Percentiles rank a stretch among this genome's conserved stretches.
These are phyloP conservation scores for Alauda arvensis DNA, from an alignment of 2,797 vertebrate species.

Conservation along the genomic window DNA sequence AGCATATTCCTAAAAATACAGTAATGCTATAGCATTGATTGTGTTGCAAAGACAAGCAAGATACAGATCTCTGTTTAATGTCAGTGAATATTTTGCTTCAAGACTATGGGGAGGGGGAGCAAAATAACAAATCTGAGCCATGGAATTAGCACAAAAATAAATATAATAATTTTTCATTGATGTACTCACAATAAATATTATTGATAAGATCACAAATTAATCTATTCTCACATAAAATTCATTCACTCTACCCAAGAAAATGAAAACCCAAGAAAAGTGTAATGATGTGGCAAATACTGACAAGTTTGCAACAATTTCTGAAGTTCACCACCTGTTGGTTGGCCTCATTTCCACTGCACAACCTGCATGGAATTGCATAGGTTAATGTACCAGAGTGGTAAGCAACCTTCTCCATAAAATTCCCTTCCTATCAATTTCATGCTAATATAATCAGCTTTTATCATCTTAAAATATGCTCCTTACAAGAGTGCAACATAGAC, in stretches of 20 bases:
- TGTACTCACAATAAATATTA: background rate
- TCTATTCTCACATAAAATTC: background rate
- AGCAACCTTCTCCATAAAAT: background rate
- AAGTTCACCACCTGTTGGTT: background rate
- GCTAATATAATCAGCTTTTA: background rate
- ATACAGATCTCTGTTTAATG: background rate
- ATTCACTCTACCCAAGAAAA: background rate
- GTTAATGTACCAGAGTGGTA: background rate
- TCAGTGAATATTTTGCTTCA: background rate
- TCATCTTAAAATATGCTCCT: background rate
- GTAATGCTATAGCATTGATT: background rate
- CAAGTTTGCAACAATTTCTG: background rate
- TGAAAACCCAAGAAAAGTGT: background rate
- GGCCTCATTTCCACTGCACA: background rate
- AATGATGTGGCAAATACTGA: background rate
- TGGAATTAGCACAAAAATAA: background rate
- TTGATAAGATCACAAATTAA: background rate
- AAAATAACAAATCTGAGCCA: background rate
- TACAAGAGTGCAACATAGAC: background rate
- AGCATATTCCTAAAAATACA: background rate
- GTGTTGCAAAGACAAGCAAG: background rate
- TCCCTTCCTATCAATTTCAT: background rate
- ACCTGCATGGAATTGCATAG: background rate
- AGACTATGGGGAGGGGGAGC: fast-evolving
- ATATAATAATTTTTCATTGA: background rate